These are phyloP conservation scores for Stylophora pistillata DNA, from an alignment of 64 coral and sea anemone species.

Conservation along the genomic window DNA sequence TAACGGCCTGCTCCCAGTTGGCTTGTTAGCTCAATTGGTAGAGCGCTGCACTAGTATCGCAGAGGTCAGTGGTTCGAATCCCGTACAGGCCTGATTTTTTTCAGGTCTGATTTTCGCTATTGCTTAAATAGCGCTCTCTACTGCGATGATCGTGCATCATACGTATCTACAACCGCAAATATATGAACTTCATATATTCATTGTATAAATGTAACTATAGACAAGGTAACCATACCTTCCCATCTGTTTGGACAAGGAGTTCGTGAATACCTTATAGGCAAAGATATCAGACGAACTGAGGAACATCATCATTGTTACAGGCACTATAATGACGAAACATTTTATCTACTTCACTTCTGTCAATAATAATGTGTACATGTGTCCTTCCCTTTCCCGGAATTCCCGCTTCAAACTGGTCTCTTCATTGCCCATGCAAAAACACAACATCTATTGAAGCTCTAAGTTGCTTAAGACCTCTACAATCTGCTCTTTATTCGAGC, in stretches of 20 bases:
- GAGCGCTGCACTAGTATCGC: too few species aligned
- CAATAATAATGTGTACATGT: constrained; percentile 64
- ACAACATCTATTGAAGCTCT: constrained; percentile 47
- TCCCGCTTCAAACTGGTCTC: constrained; percentile 47
- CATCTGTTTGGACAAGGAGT: constrained; percentile 27
- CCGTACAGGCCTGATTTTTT: too few species aligned
- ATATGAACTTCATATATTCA: too few species aligned
- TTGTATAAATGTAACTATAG: too few species aligned
- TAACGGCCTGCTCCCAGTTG: too few species aligned
- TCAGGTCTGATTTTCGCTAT: too few species aligned
- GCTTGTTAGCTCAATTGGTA: too few species aligned
- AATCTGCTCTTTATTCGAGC: constrained; percentile 56
- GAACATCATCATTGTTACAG: constrained; percentile 50
- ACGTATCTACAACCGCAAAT: too few species aligned
- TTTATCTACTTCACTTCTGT: constrained; percentile 55
- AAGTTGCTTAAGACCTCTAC: constrained; percentile 46
- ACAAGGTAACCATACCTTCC: too few species aligned
- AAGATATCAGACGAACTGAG: constrained; percentile 45
- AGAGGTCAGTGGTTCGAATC: too few species aligned
- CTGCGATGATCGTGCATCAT: background rate
- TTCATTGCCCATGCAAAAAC: constrained; percentile 56
- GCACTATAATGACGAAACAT: constrained; percentile 55
- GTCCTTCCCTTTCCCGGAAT: too few species aligned
- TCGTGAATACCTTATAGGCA: background rate
- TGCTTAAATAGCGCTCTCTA: too few species aligned